Conservation (phyloP, 2,797 vertebrate species). For the Macropodus opercularis region DNA sequence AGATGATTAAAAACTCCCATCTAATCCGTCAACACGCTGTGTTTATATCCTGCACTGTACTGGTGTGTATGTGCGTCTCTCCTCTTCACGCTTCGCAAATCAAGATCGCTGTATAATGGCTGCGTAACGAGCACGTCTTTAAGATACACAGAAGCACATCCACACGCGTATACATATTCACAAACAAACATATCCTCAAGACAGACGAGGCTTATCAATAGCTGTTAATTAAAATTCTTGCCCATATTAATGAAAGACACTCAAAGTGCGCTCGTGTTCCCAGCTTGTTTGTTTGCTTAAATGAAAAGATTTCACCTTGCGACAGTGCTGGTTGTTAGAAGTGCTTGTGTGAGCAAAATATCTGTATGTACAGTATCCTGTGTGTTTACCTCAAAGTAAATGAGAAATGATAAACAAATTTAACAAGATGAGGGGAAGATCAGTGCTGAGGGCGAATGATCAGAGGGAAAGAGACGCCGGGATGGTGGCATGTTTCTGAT, state of each 20-base stretch:
- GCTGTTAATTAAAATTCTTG: constrained; percentile 79
- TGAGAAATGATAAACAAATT: constrained; percentile 20
- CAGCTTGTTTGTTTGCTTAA: constrained; percentile 66
- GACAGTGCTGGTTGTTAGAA: constrained; percentile 18
- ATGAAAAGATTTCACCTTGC: constrained; percentile 77
- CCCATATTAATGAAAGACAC: constrained; percentile 67
- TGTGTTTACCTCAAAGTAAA: constrained; percentile 36
- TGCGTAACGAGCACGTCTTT: constrained; percentile 58
- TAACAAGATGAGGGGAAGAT: constrained; percentile 2
- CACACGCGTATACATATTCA: constrained; percentile 42
- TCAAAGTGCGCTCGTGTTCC: constrained; percentile 29
- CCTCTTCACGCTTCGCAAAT: constrained; percentile 67
- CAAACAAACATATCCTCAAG: constrained; percentile 80
- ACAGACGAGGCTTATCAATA: constrained; percentile 75
- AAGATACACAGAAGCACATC: constrained; percentile 57
- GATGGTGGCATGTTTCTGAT: not conserved
- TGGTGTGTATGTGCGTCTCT: constrained; percentile 35
- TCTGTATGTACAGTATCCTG: not conserved
- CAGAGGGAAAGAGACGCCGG: not conserved
- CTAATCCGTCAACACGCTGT: constrained; percentile 62
- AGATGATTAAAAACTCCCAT: constrained; percentile 74
- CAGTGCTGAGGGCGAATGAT: not conserved
- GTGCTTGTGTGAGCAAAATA: constrained; percentile 11
- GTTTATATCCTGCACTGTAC: constrained; percentile 44
- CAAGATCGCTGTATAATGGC: constrained; percentile 68